These are phyloP conservation scores for Saxicola maurus DNA, from an alignment of 2,797 vertebrate genomes.

Conservation along the genomic window DNA sequence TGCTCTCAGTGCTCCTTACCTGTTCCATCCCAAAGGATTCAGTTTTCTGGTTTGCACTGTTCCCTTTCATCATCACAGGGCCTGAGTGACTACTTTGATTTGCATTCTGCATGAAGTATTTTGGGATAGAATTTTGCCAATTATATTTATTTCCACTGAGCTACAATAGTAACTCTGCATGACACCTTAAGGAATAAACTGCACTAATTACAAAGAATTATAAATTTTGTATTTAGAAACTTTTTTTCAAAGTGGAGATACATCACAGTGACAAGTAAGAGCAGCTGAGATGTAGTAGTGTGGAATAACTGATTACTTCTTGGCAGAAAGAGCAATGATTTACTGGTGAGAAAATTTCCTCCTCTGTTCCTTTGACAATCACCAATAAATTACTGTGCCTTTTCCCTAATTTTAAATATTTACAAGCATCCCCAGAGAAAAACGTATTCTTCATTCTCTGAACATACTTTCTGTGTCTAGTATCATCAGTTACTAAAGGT, in stretches of 20 bases:
- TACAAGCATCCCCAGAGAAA: background rate
- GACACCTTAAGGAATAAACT: background rate
- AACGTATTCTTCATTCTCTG: background rate
- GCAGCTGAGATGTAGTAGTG: background rate
- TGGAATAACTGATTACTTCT: background rate
- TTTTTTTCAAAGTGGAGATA: background rate
- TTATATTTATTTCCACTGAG: background rate
- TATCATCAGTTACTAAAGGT: background rate
- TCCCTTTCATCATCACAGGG: background rate
- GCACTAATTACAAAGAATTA: background rate
- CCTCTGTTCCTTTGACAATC: background rate
- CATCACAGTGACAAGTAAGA: background rate
- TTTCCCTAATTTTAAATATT: constrained; percentile 4
- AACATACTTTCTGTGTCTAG: background rate
- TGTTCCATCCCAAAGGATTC: background rate
- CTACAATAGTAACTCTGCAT: background rate
- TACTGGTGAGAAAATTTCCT: constrained; percentile 18
- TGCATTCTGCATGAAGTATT: background rate
- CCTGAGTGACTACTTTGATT: background rate
- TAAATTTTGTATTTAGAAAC: background rate
- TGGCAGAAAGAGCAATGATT: background rate
- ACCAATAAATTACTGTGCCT: background rate
- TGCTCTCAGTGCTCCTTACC: background rate
- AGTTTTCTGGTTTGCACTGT: background rate
- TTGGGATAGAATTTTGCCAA: background rate